Percentiles rank a stretch among this genome's conserved stretches.
phyloP scores from a whole-genome alignment of 2,888 invertebrate genomes.

The Hemicrepidius hirtus region DNA sequence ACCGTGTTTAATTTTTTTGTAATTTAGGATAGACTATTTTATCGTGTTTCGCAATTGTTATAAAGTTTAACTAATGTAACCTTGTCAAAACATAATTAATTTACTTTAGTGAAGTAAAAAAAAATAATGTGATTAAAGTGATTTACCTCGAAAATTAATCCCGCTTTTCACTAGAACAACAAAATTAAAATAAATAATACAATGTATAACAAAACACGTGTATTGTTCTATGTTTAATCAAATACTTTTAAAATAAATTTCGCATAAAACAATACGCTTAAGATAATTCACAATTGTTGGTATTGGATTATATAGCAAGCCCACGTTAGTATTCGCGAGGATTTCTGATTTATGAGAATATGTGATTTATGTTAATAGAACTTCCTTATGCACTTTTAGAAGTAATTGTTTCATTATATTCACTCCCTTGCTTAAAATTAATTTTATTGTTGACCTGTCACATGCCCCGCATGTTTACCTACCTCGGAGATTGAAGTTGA shows the following conservation, averaged over 20 bases:
- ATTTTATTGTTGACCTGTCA: conserved; percentile 43
- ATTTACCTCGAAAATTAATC: background rate
- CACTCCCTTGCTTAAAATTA: conserved; percentile 41
- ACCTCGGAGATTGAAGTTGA: conserved; percentile 33
- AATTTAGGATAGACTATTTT: too few species aligned
- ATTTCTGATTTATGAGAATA: conserved; percentile 40
- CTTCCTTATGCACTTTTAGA: conserved; percentile 41
- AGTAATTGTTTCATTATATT: conserved; percentile 44
- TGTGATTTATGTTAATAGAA: conserved; percentile 44
- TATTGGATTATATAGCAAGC: background rate
- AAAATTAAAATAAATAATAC: too few species aligned
- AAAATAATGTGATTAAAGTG: too few species aligned
- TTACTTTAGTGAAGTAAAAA: background rate
- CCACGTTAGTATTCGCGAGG: conserved; percentile 26
- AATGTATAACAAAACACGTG: too few species aligned
- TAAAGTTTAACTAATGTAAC: background rate
- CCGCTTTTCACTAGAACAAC: too few species aligned
- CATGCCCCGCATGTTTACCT: conserved; percentile 37
- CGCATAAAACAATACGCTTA: background rate
- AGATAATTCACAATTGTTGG: conserved; percentile 5
- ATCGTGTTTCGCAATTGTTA: too few species aligned
- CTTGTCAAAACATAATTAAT: background rate
- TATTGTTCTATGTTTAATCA: too few species aligned
- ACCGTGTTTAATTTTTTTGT: too few species aligned
- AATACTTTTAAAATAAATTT: too few species aligned